Evolutionary conservation across 2,797 vertebrate genomes (phyloP).

Genomic region (Xerus rutilus): DNA sequence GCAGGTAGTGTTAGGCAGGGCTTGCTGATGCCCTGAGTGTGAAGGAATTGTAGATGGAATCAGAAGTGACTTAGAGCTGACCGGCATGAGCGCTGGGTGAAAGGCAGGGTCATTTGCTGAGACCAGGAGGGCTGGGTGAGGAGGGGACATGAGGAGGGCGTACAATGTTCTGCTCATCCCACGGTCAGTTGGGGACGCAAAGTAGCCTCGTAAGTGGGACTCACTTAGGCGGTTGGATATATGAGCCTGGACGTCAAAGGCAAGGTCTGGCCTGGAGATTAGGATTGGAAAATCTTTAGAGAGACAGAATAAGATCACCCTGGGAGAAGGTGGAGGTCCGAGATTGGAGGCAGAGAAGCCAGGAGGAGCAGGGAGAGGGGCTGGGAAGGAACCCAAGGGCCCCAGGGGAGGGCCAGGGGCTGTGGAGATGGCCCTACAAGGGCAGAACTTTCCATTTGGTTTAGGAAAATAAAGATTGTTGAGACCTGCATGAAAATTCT

Average conservation of each 20-base stretch:
- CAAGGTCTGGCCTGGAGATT: not conserved
- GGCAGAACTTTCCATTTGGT: not conserved
- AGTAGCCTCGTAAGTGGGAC: not conserved
- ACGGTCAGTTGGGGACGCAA: not conserved
- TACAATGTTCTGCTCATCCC: not conserved
- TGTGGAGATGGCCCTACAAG: not conserved
- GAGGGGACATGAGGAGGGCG: not conserved
- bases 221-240: not conserved
- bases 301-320: too few species aligned
- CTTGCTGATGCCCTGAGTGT: not conserved
- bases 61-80: not conserved
- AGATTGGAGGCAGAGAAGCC: too few species aligned
- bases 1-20: not conserved
- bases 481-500: too few species aligned
- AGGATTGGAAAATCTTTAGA: not conserved
- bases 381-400: too few species aligned
- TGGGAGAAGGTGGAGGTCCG: too few species aligned
- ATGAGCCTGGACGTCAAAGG: not conserved
- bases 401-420: too few species aligned
- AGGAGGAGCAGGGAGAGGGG: too few species aligned
- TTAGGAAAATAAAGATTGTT: not conserved
- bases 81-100: not conserved
- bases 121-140: not conserved
- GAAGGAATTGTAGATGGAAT: not conserved
- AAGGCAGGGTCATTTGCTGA: not conserved